phyloP scores from a whole-genome alignment of 1,140 invertebrate genomes.

The Cardiocondyla obscurior region DNA sequence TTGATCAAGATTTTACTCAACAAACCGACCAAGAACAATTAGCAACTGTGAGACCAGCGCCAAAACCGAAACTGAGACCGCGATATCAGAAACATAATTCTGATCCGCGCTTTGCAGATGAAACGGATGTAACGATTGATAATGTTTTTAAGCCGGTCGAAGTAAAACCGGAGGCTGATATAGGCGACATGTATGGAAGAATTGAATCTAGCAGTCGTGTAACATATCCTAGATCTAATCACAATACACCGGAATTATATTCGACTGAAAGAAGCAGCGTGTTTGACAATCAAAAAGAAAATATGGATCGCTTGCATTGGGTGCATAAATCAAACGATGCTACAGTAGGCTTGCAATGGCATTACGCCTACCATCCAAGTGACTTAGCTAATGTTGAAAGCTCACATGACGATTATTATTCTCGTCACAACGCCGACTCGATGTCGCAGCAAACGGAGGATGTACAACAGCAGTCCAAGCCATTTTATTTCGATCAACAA shows the following conservation, averaged over 20 bases:
- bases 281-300: conserved; percentile 30
- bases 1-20: conserved; percentile 45
- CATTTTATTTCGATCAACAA: conserved; percentile 12
- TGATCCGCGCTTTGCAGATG: not conserved
- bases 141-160: conserved; percentile 37
- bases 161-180: not conserved
- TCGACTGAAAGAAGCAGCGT: not conserved
- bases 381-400: conserved; percentile 55
- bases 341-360: conserved; percentile 67
- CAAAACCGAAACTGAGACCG: conserved; percentile 58
- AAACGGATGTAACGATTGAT: not conserved
- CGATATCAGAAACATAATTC: conserved; percentile 44
- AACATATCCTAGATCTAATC: not conserved
- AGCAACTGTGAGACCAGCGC: conserved; percentile 43
- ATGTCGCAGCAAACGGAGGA: conserved; percentile 19
- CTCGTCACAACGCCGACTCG: conserved; percentile 26
- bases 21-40: conserved; percentile 27
- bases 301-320: conserved; percentile 46
- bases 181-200: not conserved
- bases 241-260: not conserved
- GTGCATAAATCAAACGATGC: conserved; percentile 66
- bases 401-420: conserved; percentile 19
- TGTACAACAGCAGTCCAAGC: conserved; percentile 9
- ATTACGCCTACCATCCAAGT: conserved; percentile 66
- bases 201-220: not conserved